Conservation (phyloP, 2,888 invertebrate species). For the Spodoptera exigua region DNA sequence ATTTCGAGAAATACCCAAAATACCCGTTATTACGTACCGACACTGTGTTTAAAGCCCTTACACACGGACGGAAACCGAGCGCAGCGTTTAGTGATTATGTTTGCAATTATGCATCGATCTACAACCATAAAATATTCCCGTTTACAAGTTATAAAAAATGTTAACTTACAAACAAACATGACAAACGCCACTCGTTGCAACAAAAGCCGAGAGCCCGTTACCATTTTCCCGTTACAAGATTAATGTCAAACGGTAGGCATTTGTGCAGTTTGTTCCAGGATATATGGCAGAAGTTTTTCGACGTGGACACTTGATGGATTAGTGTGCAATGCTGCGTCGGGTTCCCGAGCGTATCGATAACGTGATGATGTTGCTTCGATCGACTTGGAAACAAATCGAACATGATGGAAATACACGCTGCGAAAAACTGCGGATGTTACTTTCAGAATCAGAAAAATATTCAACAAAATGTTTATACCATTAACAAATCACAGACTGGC, state of each 20-base stretch:
- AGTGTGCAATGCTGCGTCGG: constrained; percentile 31
- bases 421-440: not conserved
- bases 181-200: constrained; percentile 2
- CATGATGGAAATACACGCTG: constrained; percentile 3
- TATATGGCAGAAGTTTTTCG: constrained; percentile 29
- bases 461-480: too few species aligned
- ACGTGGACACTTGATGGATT: constrained; percentile 46
- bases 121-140: not conserved
- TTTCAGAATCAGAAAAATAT: too few species aligned
- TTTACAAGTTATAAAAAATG: too few species aligned
- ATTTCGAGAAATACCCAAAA: constrained; percentile 57
- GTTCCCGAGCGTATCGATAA: constrained; percentile 33
- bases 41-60: constrained; percentile 22
- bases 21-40: constrained; percentile 54
- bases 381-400: constrained; percentile 20
- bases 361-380: constrained; percentile 27
- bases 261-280: constrained; percentile 29
- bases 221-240: constrained; percentile 30
- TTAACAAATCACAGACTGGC: too few species aligned
- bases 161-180: not conserved
- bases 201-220: constrained; percentile 14
- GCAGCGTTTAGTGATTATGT: constrained; percentile 7
- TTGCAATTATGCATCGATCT: not conserved
- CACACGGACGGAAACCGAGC: constrained; percentile 17
- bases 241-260: constrained; percentile 41